Evolutionary conservation across 2,113 vertebrate genomes (phyloP), one percentile per base, ranked within the genome.

Genomic region (Embiotoca jacksoni): DNA sequence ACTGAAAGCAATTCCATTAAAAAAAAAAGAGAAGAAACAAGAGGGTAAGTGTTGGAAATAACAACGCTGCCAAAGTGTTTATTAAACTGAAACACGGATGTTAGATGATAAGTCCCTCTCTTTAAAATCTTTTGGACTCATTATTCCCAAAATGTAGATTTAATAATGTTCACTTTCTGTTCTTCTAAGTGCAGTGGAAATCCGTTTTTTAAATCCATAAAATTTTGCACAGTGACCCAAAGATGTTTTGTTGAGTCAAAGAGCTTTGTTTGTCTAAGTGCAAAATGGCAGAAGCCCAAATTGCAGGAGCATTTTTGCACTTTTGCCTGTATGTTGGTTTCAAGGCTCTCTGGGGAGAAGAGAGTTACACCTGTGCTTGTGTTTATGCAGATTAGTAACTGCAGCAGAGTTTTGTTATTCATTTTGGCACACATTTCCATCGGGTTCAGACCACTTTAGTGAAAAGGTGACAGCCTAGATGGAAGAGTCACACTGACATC

Each of bases 281-380:
- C 8, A 57, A 35, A 7, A 57, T 52, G 1, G 1, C 5, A 32
- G 35, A 14, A 47, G 56, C 3, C 6, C 46, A 44, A 35, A 59
- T 30, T 50, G 3, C 36, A 30, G 57, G 30, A 53, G 33, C 16
- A 39, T 15, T 56, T 49, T 55, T 74, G 14, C 9, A 10, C 16
- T 37, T 69, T 59, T 52, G 16, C 11, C 52, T 49, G 33, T 59
- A 11, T 72, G 53, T 75, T 31, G 30, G 23, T 60, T 87, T 79
- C 15, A 35, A 52, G 70, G 75, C 49, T 73, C 23, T 33, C 1
- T 56, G 39, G 44, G 37, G 78, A 63, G n/a, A 71, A 11, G 13
- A 67, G 13, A 30, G 35, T 75, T 61, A 72, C 74, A 75, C 56
- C 67, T 72, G 62, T 53, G 54, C 52, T 65, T 69, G 14, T 79